These are phyloP conservation scores for Myrmecobius fasciatus DNA, from an alignment of 2,113 vertebrate genomes.

Conservation along the genomic window DNA sequence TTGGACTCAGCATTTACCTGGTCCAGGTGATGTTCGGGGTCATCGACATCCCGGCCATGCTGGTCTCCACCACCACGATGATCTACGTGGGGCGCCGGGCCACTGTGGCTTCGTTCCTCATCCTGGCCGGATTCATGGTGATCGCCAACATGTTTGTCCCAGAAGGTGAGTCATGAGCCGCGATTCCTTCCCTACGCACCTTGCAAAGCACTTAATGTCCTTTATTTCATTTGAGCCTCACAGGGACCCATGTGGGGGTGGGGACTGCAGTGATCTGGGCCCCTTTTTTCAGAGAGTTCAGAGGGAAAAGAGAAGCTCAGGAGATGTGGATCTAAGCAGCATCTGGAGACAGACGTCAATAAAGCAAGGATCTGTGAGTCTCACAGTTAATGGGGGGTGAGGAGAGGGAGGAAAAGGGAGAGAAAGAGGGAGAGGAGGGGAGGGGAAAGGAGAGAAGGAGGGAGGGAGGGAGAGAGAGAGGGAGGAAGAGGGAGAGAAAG, in stretches of 20 bases:
- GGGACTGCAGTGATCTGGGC: neutral
- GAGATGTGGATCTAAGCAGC: no score
- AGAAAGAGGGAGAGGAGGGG: no score
- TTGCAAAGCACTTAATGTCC: neutral
- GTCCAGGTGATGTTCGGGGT: slow-evolving; percentile 90
- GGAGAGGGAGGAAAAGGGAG: no score
- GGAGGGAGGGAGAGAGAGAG: no score
- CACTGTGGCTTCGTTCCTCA: slow-evolving; percentile 85
- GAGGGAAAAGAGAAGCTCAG: neutral
- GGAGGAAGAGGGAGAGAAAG: no score
- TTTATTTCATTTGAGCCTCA: neutral
- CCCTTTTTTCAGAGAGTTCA: neutral
- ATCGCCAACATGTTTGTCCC: slow-evolving; percentile 89
- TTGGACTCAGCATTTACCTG: slow-evolving; percentile 88
- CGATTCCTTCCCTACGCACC: rapidly evolving
- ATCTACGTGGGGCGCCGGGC: slow-evolving; percentile 85
- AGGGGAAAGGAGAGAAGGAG: no score
- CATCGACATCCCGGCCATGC: slow-evolving; percentile 88
- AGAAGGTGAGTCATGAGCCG: slow-evolving; percentile 76
- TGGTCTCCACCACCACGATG: slow-evolving; percentile 84
- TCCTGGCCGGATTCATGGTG: slow-evolving; percentile 85
- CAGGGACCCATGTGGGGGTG: neutral
- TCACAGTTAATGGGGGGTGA: no score
- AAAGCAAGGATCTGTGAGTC: no score
- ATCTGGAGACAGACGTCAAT: neutral